Percentiles rank a stretch among this genome's conserved stretches.
Evolutionary conservation across 2,888 invertebrate species (phyloP).

Genomic region (Criorhina ranunculi): DNA sequence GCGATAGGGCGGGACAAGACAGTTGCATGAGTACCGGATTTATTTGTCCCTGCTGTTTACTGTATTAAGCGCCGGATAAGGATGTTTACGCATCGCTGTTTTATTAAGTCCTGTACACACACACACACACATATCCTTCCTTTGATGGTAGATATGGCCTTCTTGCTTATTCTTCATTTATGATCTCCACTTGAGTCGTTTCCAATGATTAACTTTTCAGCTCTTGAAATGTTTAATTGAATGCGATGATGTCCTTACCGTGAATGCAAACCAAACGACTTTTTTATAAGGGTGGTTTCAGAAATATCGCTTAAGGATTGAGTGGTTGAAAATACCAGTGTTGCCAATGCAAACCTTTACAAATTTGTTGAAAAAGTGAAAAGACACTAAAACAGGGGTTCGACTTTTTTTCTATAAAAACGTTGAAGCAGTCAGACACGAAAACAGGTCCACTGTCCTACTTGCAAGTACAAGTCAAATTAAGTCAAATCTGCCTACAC

Average conservation of each 20-base stretch:
- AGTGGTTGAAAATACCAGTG: no score
- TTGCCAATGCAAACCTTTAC: no score
- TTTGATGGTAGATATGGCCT: not conserved
- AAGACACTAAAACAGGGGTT: no score
- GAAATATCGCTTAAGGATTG: no score
- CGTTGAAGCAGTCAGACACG: no score
- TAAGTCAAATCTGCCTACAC: no score
- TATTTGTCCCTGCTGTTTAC: conserved; percentile 57
- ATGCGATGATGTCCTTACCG: not conserved
- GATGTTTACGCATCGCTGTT: conserved; percentile 70
- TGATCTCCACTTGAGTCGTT: not conserved
- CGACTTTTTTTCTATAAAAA: no score
- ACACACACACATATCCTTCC: not conserved
- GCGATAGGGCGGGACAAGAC: conserved; percentile 27
- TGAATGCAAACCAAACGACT: not conserved
- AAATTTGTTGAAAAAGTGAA: no score
- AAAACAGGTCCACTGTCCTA: no score
- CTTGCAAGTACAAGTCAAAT: no score
- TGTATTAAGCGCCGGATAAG: conserved; percentile 61
- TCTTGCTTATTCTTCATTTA: not conserved
- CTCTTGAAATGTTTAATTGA: conserved; percentile 12
- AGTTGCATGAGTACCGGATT: conserved; percentile 60
- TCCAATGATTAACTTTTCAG: not conserved
- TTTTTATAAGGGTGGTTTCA: not conserved
- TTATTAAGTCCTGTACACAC: conserved; percentile 47